Evolutionary conservation across 2,888 invertebrate genomes (phyloP), one percentile per base, ranked within the genome.

Genomic region (Serrognathus titanus): DNA sequence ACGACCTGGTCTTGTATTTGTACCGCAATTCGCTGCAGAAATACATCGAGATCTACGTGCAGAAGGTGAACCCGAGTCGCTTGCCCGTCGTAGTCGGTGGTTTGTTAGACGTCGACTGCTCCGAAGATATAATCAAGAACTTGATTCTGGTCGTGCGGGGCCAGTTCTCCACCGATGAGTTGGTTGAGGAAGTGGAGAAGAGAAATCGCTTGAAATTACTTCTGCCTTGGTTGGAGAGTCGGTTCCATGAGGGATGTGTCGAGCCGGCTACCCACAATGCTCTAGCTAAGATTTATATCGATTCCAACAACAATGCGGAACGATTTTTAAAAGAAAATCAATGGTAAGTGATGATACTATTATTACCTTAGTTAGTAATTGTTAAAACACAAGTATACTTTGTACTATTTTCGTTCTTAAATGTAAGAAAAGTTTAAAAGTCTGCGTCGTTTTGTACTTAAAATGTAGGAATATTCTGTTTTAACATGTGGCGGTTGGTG

Each of bases 231-330:
- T 78, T 99, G 68, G 99, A 99, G 76, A 95, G 94, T 0, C 87
- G 98, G 55, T 92, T 97, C 20, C 98, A 98, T 74, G 99, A 99
- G 72, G 97, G 97, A 39, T 94, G 95, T 73, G 89, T 88, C 9
- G 99, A 99, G 74, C 93, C 98, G 3, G 98, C 98, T 10, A 99
- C 99, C 0, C 99, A 99, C 79, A 99, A 99, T 79, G 99, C 99
- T 1, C 81, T 99, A 64, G 99, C 99, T 55, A 99, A 99, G 79
- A 99, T 99, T 70, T 99, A 99, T 82, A 99, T 99, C 69, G 99
- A 99, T 79, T 94, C 97, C 63, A 99, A 99, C 80, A 99, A 99
- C 75, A 99, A 99, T 77, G 97, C 99, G 0, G 99, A 99, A 75
- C 82, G 98, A 69, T 98, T 95, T 82, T 84, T 97, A 56, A 94